phyloP scores from a whole-genome alignment of 2,797 vertebrate genomes.

The Catharus ustulatus region DNA sequence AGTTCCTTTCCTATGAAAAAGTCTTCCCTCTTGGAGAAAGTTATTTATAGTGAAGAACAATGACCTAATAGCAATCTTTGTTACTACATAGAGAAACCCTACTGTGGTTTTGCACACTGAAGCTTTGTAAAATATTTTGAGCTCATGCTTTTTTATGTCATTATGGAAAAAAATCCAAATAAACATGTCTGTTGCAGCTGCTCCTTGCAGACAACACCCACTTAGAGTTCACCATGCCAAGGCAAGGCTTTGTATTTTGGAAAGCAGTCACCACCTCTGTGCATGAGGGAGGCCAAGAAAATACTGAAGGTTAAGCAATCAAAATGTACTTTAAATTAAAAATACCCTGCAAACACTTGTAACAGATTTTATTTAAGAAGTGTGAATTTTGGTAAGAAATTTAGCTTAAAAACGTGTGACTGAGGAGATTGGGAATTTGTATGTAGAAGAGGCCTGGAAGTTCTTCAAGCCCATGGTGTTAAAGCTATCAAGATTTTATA shows the following conservation, averaged over 20 bases:
- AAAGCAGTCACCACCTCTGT: background rate
- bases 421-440: background rate
- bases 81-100: background rate
- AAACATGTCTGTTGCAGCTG: background rate
- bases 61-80: background rate
- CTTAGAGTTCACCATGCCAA: background rate
- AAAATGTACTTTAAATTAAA: background rate
- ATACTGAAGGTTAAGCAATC: background rate
- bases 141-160: background rate
- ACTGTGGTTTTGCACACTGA: background rate
- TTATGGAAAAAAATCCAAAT: background rate
- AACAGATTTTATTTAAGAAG: slow-evolving; percentile 33
- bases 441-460: background rate
- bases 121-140: background rate
- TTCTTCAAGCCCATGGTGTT: background rate
- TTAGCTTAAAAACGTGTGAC: background rate
- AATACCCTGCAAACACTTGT: slow-evolving; percentile 4
- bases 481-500: slow-evolving; percentile 1
- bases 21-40: background rate
- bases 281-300: background rate
- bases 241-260: background rate
- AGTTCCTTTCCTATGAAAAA: background rate
- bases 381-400: background rate
- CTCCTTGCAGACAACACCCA: slow-evolving; percentile 5
- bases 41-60: background rate